Conservation (phyloP, 2,888 invertebrate species). For the Eretmocerus hayati region DNA sequence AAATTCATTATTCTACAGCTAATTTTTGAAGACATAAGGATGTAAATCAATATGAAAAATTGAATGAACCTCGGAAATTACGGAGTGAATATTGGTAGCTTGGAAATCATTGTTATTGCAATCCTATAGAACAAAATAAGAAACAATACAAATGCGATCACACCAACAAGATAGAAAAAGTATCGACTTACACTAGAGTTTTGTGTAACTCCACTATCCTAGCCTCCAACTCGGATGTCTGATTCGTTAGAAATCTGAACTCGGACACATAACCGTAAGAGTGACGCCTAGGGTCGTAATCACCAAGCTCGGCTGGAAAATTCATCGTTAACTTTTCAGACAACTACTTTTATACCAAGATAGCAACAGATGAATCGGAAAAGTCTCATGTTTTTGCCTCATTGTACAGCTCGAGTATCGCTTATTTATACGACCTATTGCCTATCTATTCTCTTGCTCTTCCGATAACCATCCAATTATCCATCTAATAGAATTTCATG, state of each 20-base stretch:
- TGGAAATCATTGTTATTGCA: too few relatives aligned
- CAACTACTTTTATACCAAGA: neutral
- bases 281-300: conserved; percentile 84
- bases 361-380: conserved; percentile 1
- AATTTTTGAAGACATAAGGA: too few relatives aligned
- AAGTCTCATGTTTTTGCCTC: neutral
- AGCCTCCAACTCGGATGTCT: conserved; percentile 83
- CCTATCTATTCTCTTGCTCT: neutral
- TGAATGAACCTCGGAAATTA: too few relatives aligned
- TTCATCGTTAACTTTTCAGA: conserved; percentile 11
- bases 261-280: conserved; percentile 88
- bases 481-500: neutral
- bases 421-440: too few relatives aligned
- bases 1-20: too few relatives aligned
- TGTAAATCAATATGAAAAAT: too few relatives aligned
- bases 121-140: too few relatives aligned
- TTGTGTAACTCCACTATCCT: conserved; percentile 84
- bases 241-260: conserved; percentile 87
- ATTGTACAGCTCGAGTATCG: neutral
- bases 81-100: too few relatives aligned
- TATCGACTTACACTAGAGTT: conserved; percentile 67
- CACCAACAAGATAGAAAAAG: neutral
- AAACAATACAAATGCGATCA: too few relatives aligned
- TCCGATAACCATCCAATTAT: neutral
- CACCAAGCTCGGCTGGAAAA: conserved; percentile 84